Evolutionary conservation across 2,113 vertebrate genomes (phyloP), one percentile per base, ranked within the genome.

Genomic region (Thermophis baileyi): DNA sequence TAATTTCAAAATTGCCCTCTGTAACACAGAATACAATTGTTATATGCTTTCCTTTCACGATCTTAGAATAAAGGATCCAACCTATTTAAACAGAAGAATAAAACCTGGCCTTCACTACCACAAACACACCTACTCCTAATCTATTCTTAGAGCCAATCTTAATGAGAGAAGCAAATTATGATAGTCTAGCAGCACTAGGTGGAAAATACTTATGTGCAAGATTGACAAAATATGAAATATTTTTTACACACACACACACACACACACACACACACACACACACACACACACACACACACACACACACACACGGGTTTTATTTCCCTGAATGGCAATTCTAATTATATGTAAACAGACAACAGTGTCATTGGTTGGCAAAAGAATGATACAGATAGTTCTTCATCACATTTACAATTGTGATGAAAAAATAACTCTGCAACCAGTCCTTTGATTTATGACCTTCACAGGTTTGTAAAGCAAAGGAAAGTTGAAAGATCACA

Each of bases 1-100:
- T 46, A 5, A n/a, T 86, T 92, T 92, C 91, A 92, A 94, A 96
- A 88, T 30, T 87, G 50, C 55, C 87, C 91, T 90, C 20, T 92
- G 91, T 35, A 63, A 89, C 7, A 9, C 0, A 10, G 46, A 54
- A 44, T 25, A 94, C 25, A 8, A 86, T n/a, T 22, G 1, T 6
- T 91, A 81, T 9, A 81, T 90, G 63, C 20, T 60, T 40, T 69
- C 47, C 51, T 53, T 46, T 89, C 10, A 63, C 1, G 16, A 44
- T 8, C 81, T 51, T 35, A 55, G 74, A 89, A 18, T 30, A 81
- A 89, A 81, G 35, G n/a, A 81, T 89, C 12, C 35, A 74, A 69
- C 20, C 9, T 35, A 87, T 89, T 85, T 20, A 89, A 54, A 47
- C 6, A 85, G 63, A 49, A 35, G 6, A 18, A 89, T 8, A 24